These are phyloP conservation scores for Asteroscopus sphinx DNA, from an alignment of 2,888 invertebrate genomes.

Conservation along the genomic window DNA sequence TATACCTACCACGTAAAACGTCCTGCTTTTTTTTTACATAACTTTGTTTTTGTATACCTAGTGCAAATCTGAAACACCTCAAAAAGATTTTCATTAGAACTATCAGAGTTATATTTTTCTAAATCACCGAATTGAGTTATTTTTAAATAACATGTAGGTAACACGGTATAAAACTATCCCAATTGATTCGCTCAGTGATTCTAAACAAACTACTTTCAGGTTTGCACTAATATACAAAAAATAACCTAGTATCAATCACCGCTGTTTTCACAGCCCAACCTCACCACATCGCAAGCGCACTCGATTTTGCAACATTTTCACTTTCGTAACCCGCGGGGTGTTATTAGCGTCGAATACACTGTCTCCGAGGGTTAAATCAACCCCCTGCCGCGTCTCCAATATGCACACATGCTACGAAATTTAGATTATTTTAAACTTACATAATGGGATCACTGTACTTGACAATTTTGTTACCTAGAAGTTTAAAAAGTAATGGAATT, in stretches of 20 bases:
- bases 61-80: too few species aligned
- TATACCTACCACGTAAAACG: too few species aligned
- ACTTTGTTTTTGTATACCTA: too few species aligned
- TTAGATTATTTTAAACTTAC: slow-evolving; percentile 39
- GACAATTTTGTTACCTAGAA: slow-evolving; percentile 42
- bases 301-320: slow-evolving; percentile 72
- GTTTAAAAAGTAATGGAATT: slow-evolving; percentile 2
- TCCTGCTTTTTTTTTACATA: too few species aligned
- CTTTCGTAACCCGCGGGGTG: slow-evolving; percentile 74
- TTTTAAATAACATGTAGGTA: too few species aligned
- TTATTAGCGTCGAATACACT: slow-evolving; percentile 64
- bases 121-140: too few species aligned
- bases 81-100: too few species aligned
- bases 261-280: neutral
- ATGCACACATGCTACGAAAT: slow-evolving; percentile 74
- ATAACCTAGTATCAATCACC: neutral
- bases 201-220: too few species aligned
- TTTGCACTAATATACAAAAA: neutral
- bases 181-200: neutral
- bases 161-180: too few species aligned
- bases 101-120: too few species aligned
- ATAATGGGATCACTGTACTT: slow-evolving; percentile 29
- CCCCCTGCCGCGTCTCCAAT: slow-evolving; percentile 68
- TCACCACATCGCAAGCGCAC: slow-evolving; percentile 14
- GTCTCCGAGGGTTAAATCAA: slow-evolving; percentile 58